Evolutionary conservation across 2,797 vertebrate species (phyloP).

Genomic region (Tarsius wallacei): DNA sequence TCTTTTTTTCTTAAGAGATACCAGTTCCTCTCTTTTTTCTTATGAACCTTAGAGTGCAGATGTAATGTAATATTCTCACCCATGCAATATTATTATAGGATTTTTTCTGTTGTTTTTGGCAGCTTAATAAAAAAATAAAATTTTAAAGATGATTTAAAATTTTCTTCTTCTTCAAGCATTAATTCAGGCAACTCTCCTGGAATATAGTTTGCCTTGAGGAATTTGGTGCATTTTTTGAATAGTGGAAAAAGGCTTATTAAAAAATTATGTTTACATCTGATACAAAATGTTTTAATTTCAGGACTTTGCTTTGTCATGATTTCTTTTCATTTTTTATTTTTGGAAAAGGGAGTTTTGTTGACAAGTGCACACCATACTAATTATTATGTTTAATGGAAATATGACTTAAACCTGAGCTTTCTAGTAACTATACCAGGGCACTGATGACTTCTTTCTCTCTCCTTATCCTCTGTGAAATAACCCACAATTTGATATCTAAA

Average conservation of each 20-base stretch:
- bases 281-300: constrained; percentile 31
- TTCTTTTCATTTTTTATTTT: constrained; percentile 54
- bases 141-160: constrained; percentile 19
- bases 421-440: neutral
- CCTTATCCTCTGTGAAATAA: constrained; percentile 69
- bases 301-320: constrained; percentile 30
- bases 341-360: neutral
- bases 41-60: neutral
- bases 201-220: constrained; percentile 53
- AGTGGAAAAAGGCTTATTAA: constrained; percentile 10
- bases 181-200: constrained; percentile 45
- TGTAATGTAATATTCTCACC: neutral
- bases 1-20: constrained; percentile 28
- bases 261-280: constrained; percentile 30
- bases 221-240: constrained; percentile 18
- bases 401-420: constrained; percentile 34
- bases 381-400: constrained; percentile 62
- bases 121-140: constrained; percentile 53
- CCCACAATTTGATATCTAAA: constrained; percentile 82
- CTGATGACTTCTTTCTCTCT: constrained; percentile 59
- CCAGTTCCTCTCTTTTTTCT: neutral
- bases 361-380: neutral
- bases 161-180: neutral
- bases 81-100: neutral
- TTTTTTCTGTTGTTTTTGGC: constrained; percentile 47